phyloP scores from a whole-genome alignment of 2,113 vertebrate species.

The Microcebus tavaratra region DNA sequence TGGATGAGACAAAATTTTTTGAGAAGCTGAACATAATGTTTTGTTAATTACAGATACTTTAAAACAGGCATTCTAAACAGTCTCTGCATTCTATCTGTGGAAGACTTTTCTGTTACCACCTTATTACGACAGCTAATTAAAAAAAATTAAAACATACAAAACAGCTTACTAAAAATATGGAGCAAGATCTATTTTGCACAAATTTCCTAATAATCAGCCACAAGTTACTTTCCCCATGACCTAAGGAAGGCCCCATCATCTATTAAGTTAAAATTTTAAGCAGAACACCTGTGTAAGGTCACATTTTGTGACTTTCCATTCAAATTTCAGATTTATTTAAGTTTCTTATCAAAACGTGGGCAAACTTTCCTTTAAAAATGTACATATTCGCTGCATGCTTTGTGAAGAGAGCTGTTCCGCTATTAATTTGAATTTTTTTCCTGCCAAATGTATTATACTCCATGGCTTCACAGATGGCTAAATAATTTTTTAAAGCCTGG shows the following conservation, averaged over 20 bases:
- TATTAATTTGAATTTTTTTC: not conserved
- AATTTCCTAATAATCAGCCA: not conserved
- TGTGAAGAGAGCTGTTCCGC: no score
- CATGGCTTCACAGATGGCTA: not conserved
- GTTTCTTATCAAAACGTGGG: not conserved
- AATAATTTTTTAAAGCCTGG: not conserved
- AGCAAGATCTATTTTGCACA: not conserved
- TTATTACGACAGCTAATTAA: not conserved
- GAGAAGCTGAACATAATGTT: not conserved
- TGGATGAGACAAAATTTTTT: not conserved
- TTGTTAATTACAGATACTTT: conserved; percentile 20
- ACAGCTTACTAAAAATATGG: not conserved
- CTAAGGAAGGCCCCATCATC: not conserved
- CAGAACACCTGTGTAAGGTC: not conserved
- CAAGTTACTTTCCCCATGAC: not conserved
- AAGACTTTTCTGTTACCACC: not conserved
- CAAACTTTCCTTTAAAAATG: not conserved
- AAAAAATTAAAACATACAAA: not conserved
- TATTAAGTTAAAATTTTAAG: not conserved
- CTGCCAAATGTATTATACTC: not conserved
- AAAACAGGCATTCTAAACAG: conserved; percentile 37
- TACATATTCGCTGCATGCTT: not conserved
- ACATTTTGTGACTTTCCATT: not conserved
- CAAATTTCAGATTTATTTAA: not conserved
- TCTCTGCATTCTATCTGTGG: not conserved